Evolutionary conservation across 2,797 vertebrate species (phyloP), one percentile per base, ranked within the genome.

Genomic region (Mormyrus proboscirostris): DNA sequence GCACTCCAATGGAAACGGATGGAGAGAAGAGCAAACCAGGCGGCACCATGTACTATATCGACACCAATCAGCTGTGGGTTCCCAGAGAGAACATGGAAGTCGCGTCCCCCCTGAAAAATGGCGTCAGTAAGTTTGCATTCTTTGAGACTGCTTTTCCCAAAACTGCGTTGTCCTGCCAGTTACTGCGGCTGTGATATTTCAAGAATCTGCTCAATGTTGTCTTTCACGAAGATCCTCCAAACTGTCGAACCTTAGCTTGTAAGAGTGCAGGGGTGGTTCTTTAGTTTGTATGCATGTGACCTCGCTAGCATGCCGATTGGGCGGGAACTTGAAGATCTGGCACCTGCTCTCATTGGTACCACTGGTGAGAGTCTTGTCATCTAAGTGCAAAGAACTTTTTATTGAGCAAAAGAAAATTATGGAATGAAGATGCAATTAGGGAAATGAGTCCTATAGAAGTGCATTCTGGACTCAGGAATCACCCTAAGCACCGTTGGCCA

Each of bases 91-190:
- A 95, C 92, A 99, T 99, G 97, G 99, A 99, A 92, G 98, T 99
- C 91, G 98, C 99, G 95, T 99, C 98, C 88, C 99, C 99, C 0
- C 96, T 99, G 47, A 99, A 99, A 95, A 99, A 99, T 89, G 99
- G 99, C 94, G 99, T 99, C 98, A 99, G 99, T 99, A 96, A 89
- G 97, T 92, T 90, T 87, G 87, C 92, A 90, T 57, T 38, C 38
- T 59, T 59, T 62, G 53, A 33, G 49, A 25, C 25, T 0, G 19
- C 76, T 4, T 47, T 62, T 4, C 19, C 41, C 38, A 79, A 47
- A 79, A 79, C 41, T 82, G 76, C 38, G 3, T 19, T 4, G 8
- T 44, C 41, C 41, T 22, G 41, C 19, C 41, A 47, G 41, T 44
- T 82, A 82, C 22, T 22, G 49, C 22, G 55, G 5, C 29, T 25